Conservation (phyloP, 2,113 vertebrate species). For the Strix aluco region DNA sequence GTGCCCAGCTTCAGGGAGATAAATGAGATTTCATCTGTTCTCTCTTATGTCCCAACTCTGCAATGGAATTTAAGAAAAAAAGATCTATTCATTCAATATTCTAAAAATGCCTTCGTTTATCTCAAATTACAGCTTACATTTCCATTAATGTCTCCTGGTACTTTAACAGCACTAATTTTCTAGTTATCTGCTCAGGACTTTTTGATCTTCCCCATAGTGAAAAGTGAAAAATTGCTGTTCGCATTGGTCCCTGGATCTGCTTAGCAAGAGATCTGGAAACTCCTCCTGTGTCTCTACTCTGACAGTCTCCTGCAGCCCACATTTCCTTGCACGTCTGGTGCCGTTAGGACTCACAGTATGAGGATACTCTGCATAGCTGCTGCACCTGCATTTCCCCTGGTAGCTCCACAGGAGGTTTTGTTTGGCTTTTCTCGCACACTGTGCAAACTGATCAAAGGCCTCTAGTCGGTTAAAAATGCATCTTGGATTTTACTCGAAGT, state of each 20-base stretch:
- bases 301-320: background rate
- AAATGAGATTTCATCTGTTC: slow-evolving; percentile 19
- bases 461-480: background rate
- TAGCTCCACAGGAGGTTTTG: slow-evolving; percentile 54
- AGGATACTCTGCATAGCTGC: slow-evolving; percentile 1
- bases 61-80: slow-evolving; percentile 21
- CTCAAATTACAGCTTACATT: slow-evolving; percentile 17
- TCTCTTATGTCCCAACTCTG: background rate
- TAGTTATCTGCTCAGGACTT: slow-evolving; percentile 7
- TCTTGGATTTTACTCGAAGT: slow-evolving; percentile 43
- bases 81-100: background rate
- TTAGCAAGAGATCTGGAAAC: slow-evolving; percentile 18
- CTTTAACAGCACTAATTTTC: slow-evolving; percentile 11
- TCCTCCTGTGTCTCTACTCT: background rate
- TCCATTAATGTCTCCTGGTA: background rate
- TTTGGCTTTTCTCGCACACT: background rate
- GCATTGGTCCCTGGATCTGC: background rate
- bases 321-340: background rate
- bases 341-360: background rate
- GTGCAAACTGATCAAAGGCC: slow-evolving; percentile 54
- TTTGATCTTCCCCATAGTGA: background rate
- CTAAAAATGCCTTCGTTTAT: slow-evolving; percentile 37
- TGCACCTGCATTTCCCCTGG: slow-evolving; percentile 52
- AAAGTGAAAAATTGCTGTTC: background rate
- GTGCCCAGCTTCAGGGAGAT: background rate